Evolutionary conservation across 2,888 invertebrate genomes (phyloP).

Genomic region (Serripes groenlandicus): DNA sequence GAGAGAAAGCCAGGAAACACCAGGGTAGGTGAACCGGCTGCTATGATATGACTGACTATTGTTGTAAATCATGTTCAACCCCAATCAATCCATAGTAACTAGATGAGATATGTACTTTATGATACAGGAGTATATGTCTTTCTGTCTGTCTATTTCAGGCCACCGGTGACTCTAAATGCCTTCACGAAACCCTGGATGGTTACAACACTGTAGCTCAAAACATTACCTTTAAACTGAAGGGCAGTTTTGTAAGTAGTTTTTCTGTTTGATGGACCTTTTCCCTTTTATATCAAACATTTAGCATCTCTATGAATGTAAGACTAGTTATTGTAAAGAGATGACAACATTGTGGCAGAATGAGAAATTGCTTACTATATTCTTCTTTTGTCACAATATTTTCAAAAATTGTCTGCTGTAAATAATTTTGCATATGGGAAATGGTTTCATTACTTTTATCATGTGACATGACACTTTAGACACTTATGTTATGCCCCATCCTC

Average conservation of each 20-base stretch:
- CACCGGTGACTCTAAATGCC: constrained; percentile 82
- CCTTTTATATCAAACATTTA: neutral
- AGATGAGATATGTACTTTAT: no score
- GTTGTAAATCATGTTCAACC: no score
- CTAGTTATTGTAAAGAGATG: neutral
- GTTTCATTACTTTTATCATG: no score
- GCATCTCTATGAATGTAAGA: neutral
- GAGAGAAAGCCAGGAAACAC: no score
- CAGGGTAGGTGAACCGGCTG: no score
- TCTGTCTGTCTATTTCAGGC: no score
- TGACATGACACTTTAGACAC: no score
- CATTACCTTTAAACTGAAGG: constrained; percentile 79
- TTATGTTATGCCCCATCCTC: no score
- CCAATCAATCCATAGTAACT: no score
- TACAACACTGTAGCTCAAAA: constrained; percentile 81
- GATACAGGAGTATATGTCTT: no score
- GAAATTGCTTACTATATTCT: constrained; percentile 1
- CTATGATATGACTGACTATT: no score
- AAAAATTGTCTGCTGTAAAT: neutral
- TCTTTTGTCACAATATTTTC: neutral
- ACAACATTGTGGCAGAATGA: neutral
- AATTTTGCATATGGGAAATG: no score
- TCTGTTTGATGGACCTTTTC: neutral
- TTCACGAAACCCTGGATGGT: constrained; percentile 81
- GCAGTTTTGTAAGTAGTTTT: constrained; percentile 80